Base-by-base conservation (phyloP, 2,113 vertebrate genomes). In the Recurvirostra avosetta region DNA sequence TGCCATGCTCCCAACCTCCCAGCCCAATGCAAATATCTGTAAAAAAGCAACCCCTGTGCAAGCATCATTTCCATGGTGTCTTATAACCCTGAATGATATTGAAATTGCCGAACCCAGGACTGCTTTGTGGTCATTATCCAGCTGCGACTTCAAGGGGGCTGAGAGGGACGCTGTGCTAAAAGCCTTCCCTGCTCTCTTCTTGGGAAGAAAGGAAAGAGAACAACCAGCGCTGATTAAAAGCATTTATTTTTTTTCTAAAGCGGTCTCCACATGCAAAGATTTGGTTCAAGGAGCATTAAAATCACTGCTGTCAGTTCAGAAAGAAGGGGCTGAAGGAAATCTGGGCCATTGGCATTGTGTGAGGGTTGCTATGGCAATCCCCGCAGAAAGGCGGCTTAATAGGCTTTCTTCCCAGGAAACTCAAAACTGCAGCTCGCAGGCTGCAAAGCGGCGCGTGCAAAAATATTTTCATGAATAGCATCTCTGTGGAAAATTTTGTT, bases 251-350 rank as follows among this genome's bases (percentile, higher is more conserved):
- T 36, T 10, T n/a, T 4, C 71, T 68, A 88, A 97, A 97, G 95
- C 91, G 0, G 71, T 84, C 95, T 90, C 91, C 0, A 7, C 94
- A 93, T 91, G 93, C 89, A 95, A 95, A 96, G 96, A 97, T 97
- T 96, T 94, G 97, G 98, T 97, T 98, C 98, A 98, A 97, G 97
- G 97, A 98, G 97, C 98, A 98, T 98, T 97, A 92, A 96, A 95
- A 97, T 98, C 97, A 97, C 92, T 85, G 95, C 96, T 98, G 98
- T 98, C 98, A 98, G 95, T 90, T 97, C 90, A 95, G 97, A 97
- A 97, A 97, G 96, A 97, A 95, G 93, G 92, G 95, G 90, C 93
- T 95, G 97, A 92, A 83, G 95, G 91, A 88, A 97, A 98, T 97
- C 93, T 97, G 97, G 98, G 97, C 95, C 96, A 94, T 6, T 86